Evolutionary conservation across 1,140 invertebrate genomes (phyloP), one percentile per base, ranked within the genome.

Genomic region (Teleogryllus occipitalis): DNA sequence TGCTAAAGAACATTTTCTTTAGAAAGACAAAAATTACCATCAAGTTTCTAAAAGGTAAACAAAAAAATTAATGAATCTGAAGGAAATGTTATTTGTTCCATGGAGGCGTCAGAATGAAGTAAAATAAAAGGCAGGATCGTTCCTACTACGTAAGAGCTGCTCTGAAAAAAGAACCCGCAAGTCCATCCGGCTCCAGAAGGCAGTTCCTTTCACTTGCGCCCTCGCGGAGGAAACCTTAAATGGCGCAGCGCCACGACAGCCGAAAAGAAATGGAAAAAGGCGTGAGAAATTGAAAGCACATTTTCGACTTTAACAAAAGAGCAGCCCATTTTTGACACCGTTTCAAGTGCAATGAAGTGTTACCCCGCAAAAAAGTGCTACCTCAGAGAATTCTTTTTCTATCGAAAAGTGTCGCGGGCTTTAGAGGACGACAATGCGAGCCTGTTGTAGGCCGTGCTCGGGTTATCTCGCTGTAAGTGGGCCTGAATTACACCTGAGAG

Each of bases 281-380:
- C 10, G 54, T 14, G 18, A 65, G 54, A 65, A 65, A 65, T 14
- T 65, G 18, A 65, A 65, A 65, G 54, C 54, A 65, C 54, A 65
- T 65, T 65, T 65, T 65, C 54, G 54, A 65, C 54, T 65, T 65
- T 65, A 65, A 65, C 54, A 65, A 65, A 65, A 65, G 54, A 65
- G 18, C 54, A 10, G 54, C 54, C 54, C 54, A 65, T 65, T 65
- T 65, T 65, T 65, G 54, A 65, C 54, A 65, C 54, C 54, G 54
- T 65, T 65, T 65, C 54, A 65, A 65, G 54, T 14, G 54, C 54
- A 65, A 65, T 65, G 54, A 65, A 65, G 54, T 65, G 54, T 65
- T 65, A 65, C 54, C 54, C 54, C 5, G 27, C 27, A 65, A 10
- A 65, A 65, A 18, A 65, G 54, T 65, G 54, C 54, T 18, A 65